Evolutionary conservation across 2,888 invertebrate species (phyloP).

Genomic region (Agrilus cyanescens): DNA sequence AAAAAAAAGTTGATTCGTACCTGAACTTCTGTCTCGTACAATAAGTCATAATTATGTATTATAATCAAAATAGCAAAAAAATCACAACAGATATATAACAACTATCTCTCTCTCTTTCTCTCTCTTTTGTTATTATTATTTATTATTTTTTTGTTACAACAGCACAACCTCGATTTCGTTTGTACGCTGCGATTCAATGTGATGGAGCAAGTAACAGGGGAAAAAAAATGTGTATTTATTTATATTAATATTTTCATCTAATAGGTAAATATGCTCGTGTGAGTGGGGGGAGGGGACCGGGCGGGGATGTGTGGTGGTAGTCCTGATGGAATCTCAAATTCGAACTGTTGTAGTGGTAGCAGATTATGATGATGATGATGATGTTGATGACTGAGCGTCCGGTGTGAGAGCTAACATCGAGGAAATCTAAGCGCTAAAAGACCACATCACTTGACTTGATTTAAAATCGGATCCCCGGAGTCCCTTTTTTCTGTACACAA

Average conservation of each 20-base stretch:
- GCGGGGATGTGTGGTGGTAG: conserved; percentile 8
- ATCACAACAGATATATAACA: conserved; percentile 40
- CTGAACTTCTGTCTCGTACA: conserved; percentile 6
- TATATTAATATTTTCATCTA: conserved; percentile 8
- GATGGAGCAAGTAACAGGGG: conserved; percentile 2
- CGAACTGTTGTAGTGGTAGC: too few species aligned
- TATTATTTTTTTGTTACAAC: conserved; percentile 30
- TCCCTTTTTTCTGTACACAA: conserved; percentile 19
- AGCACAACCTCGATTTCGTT: conserved; percentile 39
- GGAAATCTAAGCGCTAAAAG: conserved; percentile 38
- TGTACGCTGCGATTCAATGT: conserved; percentile 26
- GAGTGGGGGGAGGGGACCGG: conserved; percentile 13
- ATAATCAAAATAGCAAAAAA: conserved; percentile 33
- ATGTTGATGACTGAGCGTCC: too few species aligned
- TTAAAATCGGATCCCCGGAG: conserved; percentile 26
- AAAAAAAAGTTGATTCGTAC: not conserved
- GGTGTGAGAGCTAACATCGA: conserved; percentile 45
- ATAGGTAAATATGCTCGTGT: conserved; percentile 19
- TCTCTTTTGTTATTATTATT: too few species aligned
- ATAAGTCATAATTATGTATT: conserved; percentile 6
- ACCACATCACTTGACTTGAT: conserved; percentile 30
- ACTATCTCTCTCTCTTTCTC: conserved; percentile 18
- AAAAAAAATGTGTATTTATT: conserved; percentile 14
- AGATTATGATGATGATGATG: too few species aligned
- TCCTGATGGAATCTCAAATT: too few species aligned